phyloP scores from a whole-genome alignment of 2,113 vertebrate species.

The Cephalopholis sonnerati region DNA sequence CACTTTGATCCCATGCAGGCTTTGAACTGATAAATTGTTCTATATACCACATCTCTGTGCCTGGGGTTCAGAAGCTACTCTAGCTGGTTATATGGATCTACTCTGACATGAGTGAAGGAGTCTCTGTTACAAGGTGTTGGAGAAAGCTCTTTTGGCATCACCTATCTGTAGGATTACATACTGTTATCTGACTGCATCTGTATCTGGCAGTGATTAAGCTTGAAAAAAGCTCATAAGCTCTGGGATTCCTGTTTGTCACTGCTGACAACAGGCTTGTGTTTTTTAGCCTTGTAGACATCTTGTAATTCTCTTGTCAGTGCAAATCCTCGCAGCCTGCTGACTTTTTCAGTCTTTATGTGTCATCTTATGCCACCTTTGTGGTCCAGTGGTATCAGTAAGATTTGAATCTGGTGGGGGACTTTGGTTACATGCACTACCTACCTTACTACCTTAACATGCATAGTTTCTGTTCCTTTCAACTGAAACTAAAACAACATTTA shows the following conservation, averaged over 20 bases:
- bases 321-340: slow-evolving; percentile 26
- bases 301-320: slow-evolving; percentile 43
- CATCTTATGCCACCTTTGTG: not conserved
- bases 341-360: not conserved
- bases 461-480: not conserved
- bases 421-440: not conserved
- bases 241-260: slow-evolving; percentile 54
- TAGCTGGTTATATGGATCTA: slow-evolving; percentile 3
- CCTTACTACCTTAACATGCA: not conserved
- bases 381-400: not conserved
- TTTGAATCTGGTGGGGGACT: not conserved
- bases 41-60: not conserved
- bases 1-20: slow-evolving; percentile 50
- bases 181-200: slow-evolving; percentile 63
- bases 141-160: slow-evolving; percentile 36
- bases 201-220: slow-evolving; percentile 59
- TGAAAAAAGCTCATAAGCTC: slow-evolving; percentile 68
- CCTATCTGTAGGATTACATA: slow-evolving; percentile 64
- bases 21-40: slow-evolving; percentile 35
- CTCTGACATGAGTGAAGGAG: not conserved
- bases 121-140: slow-evolving; percentile 4
- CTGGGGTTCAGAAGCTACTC: not conserved
- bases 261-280: slow-evolving; percentile 32
- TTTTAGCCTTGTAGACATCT: slow-evolving; percentile 34
- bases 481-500: not conserved